A percentile compares a stretch with the other conserved stretches of the same genome.
These are phyloP conservation scores for Acanthosepion esculentum DNA, from an alignment of 2,888 invertebrate genomes.

Conservation along the genomic window DNA sequence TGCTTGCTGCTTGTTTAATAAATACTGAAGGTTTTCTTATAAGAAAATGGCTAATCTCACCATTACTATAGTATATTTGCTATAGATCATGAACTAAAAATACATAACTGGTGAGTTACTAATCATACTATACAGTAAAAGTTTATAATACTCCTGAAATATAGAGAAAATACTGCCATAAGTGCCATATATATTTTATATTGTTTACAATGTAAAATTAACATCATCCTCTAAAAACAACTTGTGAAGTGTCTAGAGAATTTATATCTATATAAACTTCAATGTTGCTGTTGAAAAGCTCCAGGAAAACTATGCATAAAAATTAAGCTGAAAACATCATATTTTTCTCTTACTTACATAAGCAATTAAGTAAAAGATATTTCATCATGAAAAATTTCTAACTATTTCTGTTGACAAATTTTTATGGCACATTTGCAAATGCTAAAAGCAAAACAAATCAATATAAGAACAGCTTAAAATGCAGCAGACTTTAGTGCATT, in stretches of 20 bases:
- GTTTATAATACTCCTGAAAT: no score
- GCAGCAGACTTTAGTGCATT: neutral
- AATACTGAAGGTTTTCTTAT: no score
- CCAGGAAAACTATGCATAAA: neutral
- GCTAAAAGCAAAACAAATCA: neutral
- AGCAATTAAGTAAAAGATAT: neutral
- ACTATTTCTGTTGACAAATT: conserved; percentile 33
- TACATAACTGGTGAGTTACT: neutral
- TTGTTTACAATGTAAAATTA: neutral
- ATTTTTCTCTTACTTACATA: neutral
- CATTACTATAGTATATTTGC: no score
- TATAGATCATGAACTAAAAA: no score
- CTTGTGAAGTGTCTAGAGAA: neutral
- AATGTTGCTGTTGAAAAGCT: neutral
- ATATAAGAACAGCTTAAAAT: neutral
- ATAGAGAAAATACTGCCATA: no score
- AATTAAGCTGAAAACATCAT: neutral
- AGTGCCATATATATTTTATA: no score
- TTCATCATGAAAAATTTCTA: neutral
- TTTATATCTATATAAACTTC: no score
- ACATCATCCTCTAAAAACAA: neutral
- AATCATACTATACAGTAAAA: neutral
- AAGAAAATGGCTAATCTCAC: no score
- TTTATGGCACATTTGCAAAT: neutral
- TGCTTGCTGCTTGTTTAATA: no score